These are phyloP conservation scores for Amazona guildingii DNA, from an alignment of 2,113 vertebrate genomes.

Conservation along the genomic window DNA sequence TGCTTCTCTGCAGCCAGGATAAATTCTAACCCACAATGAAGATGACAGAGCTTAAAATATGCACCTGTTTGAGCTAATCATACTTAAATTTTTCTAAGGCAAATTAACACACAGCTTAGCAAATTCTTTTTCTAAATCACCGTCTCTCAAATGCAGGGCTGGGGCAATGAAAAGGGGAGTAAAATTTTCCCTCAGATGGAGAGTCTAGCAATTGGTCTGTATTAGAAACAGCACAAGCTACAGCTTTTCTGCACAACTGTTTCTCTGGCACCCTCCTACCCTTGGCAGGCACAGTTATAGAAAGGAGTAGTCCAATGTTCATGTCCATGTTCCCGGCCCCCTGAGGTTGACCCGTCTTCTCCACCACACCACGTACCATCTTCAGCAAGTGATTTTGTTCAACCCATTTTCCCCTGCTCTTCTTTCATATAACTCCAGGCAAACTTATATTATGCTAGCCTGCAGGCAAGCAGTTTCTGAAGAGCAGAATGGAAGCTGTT, in stretches of 20 bases:
- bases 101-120: background rate
- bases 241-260: background rate
- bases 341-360: background rate
- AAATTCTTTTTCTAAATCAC: background rate
- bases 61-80: accelerated
- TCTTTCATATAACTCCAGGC: background rate
- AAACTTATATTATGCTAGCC: background rate
- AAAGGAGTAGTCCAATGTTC: background rate
- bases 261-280: background rate
- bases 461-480: background rate
- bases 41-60: background rate
- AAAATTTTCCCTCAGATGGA: background rate
- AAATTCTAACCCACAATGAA: background rate
- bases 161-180: background rate
- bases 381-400: background rate
- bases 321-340: background rate
- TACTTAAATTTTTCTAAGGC: background rate
- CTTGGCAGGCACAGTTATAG: background rate
- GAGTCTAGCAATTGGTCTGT: background rate
- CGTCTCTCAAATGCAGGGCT: background rate
- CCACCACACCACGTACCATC: background rate
- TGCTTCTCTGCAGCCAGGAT: background rate
- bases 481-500: background rate
- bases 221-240: background rate
- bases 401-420: background rate